Base-by-base conservation (phyloP, 2,113 vertebrate genomes). In the Labeo catla region DNA sequence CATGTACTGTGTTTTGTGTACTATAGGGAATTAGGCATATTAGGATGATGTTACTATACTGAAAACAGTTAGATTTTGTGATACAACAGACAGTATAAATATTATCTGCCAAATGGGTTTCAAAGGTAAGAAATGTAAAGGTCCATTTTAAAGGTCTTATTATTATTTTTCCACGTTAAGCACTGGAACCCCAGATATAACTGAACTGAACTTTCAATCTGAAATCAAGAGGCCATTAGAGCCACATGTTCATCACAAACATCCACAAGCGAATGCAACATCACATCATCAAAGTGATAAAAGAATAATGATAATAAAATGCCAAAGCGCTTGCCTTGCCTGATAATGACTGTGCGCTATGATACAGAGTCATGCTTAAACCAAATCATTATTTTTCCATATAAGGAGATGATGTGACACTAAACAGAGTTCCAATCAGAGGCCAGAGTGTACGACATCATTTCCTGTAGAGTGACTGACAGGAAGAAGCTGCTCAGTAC, bases 401-500 rank as follows among this genome's bases (percentile, higher is more conserved):
- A 72, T 21, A 39, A 72, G 36, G 68, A 72, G 16, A 43, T 43
- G 16, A 72, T 10, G 39, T 45, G 16, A 21, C 21, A 0, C 5
- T 8, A 72, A 72, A 43, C 36, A 45, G 5, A 66, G 36, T 39
- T 72, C 9, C 19, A 72, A 36, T 43, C 8, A 73, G 68, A 73
- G 68, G 16, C 9, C 68, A n/a, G 19, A n/a, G 68, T 45, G 8
- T 73, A 73, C 2, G 2, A n/a, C 68, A 77, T 77, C 3, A 77
- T 52, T 77, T 77, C 74, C 49, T 77, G 73, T 50, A 76, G 12
- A 50, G 49, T 77, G n/a, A 5, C 11, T 77, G 23, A 77, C 74
- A 77, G 74, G 74, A 77, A 77, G 49, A 52, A 34, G 49, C 47
- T 34, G 49, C 7, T 77, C 74, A 77, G 49, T 54, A 52, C 74